A percentile compares a stretch with the other conserved stretches of the same genome.
Conservation (phyloP, 1,140 invertebrate genomes). For the Zelostemma sp. region DNA sequence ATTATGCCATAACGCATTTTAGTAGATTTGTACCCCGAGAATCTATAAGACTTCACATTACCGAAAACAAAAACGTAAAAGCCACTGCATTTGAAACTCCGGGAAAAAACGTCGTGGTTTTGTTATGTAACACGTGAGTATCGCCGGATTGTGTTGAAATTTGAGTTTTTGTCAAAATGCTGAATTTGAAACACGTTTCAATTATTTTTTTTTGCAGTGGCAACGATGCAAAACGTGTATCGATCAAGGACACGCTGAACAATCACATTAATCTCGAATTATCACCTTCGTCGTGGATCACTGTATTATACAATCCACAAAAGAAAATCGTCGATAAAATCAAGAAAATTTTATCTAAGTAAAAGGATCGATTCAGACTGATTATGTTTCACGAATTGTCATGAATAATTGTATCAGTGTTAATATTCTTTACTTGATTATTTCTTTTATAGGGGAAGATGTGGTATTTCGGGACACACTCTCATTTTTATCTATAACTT, state of each 20-base stretch:
- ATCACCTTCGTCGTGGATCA: conserved; percentile 31
- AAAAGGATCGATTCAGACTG: too few relatives aligned
- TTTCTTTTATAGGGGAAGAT: too few relatives aligned
- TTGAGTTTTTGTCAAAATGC: neutral
- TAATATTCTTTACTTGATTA: too few relatives aligned
- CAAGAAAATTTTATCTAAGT: too few relatives aligned
- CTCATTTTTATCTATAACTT: too few relatives aligned
- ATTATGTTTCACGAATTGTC: too few relatives aligned
- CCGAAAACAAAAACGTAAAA: conserved; percentile 38
- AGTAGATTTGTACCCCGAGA: conserved; percentile 80
- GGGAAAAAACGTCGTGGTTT: conserved; percentile 70
- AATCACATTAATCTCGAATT: conserved; percentile 21
- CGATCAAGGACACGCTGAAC: conserved; percentile 19
- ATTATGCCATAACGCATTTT: conserved; percentile 88
- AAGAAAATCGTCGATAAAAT: too few relatives aligned
- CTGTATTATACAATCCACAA: conserved; percentile 15
- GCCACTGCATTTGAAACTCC: conserved; percentile 72
- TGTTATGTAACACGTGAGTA: conserved; percentile 76
- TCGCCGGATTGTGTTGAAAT: too few relatives aligned
- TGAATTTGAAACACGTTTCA: neutral
- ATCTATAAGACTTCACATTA: conserved; percentile 68
- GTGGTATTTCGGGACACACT: too few relatives aligned
- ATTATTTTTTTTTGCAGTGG: conserved; percentile 17
- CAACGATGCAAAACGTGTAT: conserved; percentile 5
- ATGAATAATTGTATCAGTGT: too few relatives aligned